These are phyloP conservation scores for Acholoe squamosa DNA, from an alignment of 2,888 invertebrate species.

Conservation along the genomic window DNA sequence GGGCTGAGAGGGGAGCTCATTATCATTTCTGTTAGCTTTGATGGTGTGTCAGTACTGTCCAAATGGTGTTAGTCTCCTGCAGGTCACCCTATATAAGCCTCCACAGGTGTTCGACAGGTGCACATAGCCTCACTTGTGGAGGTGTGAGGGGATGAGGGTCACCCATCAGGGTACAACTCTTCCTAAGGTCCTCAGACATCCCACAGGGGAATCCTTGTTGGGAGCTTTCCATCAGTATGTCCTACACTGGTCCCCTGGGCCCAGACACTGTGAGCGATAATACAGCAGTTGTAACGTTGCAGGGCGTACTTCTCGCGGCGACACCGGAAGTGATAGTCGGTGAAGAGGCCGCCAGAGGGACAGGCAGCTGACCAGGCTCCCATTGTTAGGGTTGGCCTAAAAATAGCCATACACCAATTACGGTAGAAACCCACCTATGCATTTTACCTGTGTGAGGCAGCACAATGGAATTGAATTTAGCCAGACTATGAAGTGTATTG, in stretches of 20 bases:
- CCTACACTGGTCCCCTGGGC: no score
- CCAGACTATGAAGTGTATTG: background rate
- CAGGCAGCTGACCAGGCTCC: background rate
- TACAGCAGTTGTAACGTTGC: slow-evolving; percentile 17
- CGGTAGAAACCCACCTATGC: background rate
- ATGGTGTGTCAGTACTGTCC: background rate
- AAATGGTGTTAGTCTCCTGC: background rate
- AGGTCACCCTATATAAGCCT: background rate
- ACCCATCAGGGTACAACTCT: no score
- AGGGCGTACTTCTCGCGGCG: background rate
- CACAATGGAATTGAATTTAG: background rate
- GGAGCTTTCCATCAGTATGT: no score
- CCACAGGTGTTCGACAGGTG: slow-evolving; percentile 47
- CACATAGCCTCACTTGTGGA: background rate
- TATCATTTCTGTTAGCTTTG: slow-evolving; percentile 8
- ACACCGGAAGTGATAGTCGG: slow-evolving; percentile 14
- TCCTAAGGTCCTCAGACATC: no score
- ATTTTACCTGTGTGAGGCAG: background rate
- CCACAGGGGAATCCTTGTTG: no score
- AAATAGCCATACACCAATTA: background rate
- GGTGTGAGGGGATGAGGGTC: background rate
- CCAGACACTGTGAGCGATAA: background rate
- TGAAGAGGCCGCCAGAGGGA: background rate
- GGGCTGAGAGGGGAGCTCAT: background rate
- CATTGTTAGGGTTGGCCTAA: background rate